A percentile compares a stretch with the other conserved stretches of the same genome.
These are phyloP conservation scores for Cladorhizidae sp. DNA, from an alignment of 37 sponge, comb jelly and placozoan species.

Conservation along the genomic window DNA sequence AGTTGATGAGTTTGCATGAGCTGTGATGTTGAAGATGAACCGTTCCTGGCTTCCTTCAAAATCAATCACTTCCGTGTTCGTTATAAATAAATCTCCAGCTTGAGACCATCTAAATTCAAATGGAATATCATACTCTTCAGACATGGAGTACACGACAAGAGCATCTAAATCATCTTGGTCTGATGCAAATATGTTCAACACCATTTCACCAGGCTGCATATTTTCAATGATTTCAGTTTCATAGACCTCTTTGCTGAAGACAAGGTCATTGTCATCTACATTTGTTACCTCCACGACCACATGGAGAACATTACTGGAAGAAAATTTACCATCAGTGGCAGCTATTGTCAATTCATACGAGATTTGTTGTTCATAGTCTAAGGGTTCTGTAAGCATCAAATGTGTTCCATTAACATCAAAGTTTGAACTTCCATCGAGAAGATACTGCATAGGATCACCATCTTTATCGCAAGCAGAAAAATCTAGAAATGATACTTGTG, in stretches of 20 bases:
- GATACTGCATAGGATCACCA: constrained; percentile 30
- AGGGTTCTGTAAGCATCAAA: constrained; percentile 5
- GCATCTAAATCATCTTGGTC: constrained; percentile 34
- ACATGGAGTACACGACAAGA: constrained; percentile 7
- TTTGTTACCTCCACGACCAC: constrained; percentile 27
- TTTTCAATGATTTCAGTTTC: constrained; percentile 33
- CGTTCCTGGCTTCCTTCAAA: constrained; percentile 37
- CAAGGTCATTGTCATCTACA: constrained; percentile 53
- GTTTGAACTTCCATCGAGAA: not conserved
- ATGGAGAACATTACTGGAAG: constrained; percentile 15
- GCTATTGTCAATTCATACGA: not conserved
- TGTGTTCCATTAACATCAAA: not conserved
- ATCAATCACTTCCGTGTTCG: constrained; percentile 51
- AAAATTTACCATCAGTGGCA: constrained; percentile 25
- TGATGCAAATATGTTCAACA: constrained; percentile 19
- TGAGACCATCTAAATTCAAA: not conserved
- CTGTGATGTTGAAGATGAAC: constrained; percentile 44
- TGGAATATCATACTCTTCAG: not conserved
- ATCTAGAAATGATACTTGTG: constrained; percentile 9
- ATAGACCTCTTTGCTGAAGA: constrained; percentile 25
- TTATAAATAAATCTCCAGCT: constrained; percentile 1
- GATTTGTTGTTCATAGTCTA: constrained; percentile 46
- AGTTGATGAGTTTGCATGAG: not conserved
- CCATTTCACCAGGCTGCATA: constrained; percentile 12
- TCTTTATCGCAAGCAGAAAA: constrained; percentile 52